Evolutionary conservation across 1,140 invertebrate genomes (phyloP).

Genomic region (Latrodectus geometricus): DNA sequence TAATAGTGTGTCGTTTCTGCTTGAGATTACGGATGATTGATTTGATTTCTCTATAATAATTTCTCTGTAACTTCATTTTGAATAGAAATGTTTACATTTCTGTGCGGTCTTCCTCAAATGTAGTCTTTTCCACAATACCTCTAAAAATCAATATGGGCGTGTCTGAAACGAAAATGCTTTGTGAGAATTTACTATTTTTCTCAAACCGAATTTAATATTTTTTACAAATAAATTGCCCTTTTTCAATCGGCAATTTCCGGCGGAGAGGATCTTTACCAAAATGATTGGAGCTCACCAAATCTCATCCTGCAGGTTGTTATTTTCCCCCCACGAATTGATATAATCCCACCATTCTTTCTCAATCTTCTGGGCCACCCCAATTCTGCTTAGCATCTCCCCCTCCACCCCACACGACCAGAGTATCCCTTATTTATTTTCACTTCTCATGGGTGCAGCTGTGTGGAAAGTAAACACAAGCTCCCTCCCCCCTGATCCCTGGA

Average conservation of each 20-base stretch:
- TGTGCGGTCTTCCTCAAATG: too few species aligned
- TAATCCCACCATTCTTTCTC: not conserved
- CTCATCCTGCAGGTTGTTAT: not conserved
- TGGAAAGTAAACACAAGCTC: conserved; percentile 44
- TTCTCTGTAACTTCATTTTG: too few species aligned
- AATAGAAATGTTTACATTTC: too few species aligned
- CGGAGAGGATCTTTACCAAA: not conserved
- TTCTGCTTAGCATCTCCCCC: not conserved
- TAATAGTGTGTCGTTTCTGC: too few species aligned
- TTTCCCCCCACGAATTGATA: not conserved
- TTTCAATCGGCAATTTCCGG: not conserved
- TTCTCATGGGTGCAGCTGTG: conserved; percentile 30
- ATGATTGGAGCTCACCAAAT: not conserved
- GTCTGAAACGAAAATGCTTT: not conserved
- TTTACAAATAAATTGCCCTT: not conserved
- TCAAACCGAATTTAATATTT: not conserved
- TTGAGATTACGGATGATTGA: too few species aligned
- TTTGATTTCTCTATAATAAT: too few species aligned
- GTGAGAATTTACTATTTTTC: not conserved
- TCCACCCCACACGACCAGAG: not conserved
- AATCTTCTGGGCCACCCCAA: not conserved
- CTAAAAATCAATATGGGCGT: too few species aligned
- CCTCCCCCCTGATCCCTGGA: not conserved
- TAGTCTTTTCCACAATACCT: too few species aligned
- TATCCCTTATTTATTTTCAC: conserved; percentile 20